Base-by-base conservation (phyloP, 1,140 invertebrate species). In the Plectus sambesii region DNA sequence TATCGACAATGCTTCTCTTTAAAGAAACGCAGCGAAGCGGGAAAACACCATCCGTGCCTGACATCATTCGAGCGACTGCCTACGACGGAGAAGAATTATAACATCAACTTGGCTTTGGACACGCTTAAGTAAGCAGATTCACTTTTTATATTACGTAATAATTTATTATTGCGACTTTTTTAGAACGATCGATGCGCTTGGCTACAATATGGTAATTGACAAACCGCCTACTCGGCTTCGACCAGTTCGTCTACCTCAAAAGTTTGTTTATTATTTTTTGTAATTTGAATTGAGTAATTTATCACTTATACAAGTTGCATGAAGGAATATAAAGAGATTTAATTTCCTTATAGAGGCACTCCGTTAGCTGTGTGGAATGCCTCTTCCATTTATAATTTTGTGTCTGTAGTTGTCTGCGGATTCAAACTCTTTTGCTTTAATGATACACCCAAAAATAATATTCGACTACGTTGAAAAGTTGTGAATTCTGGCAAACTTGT, bases 151-250 rank as follows among this genome's bases (percentile, higher is more conserved):
- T 56, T n/a, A 20, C 19, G 12, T 17, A 47, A 20, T 26, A 40
- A 39, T 27, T 22, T 47, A 22, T 17, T 0, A 17, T 46, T 56
- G 55, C 63, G 41, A 58, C 56, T 64, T 49, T 62, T 72, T 8
- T 63, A 92, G 87, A 70, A 96, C 90, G 1, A 83, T 99, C 40
- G 74, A 98, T 42, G 86, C 92, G 0, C 71, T 99, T 17, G 93
- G 93, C 3, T 98, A 97, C 71, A 90, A 96, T 68, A 93, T 99
- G 50, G 84, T 84, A 9, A 79, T 93, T 75, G 92, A 97, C 63
- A 90, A 92, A 63, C 87, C 87, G 5, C 87, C 87, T 3, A 84
- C 85, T 5, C 78, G 93, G 53, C 88, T 98, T 24, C 87, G 89
- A 59, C 87, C 84, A 12, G 74, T 97, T 25, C 81, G 93, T 45